These are phyloP conservation scores for Ptilorrhoa leucosticta DNA, from an alignment of 2,113 vertebrate genomes.

Conservation along the genomic window DNA sequence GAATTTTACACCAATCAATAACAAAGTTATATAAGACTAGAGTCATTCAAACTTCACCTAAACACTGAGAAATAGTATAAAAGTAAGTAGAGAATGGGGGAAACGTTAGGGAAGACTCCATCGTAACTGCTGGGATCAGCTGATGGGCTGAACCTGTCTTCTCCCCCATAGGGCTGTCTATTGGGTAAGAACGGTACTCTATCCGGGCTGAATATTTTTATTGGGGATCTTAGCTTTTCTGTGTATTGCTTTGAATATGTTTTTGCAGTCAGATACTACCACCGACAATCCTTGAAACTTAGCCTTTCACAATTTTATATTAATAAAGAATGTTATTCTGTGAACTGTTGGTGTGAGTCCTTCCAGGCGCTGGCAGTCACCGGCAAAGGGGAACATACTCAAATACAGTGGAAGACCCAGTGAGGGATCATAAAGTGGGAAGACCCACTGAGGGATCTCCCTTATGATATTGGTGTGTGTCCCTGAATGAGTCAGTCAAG, in stretches of 20 bases:
- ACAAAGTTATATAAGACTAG: background rate
- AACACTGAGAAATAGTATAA: background rate
- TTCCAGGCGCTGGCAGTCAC: rapidly evolving
- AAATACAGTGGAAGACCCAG: background rate
- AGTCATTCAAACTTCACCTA: background rate
- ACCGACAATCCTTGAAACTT: background rate
- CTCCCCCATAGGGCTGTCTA: rapidly evolving
- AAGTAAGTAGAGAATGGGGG: background rate
- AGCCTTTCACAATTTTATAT: background rate
- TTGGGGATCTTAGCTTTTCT: background rate
- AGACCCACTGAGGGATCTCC: background rate
- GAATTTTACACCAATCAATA: background rate
- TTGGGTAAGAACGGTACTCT: background rate
- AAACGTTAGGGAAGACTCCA: background rate
- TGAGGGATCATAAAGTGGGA: background rate
- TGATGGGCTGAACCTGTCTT: rapidly evolving
- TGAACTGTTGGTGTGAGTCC: background rate
- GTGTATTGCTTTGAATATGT: background rate
- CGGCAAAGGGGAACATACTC: background rate
- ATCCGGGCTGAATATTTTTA: background rate
- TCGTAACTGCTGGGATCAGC: background rate
- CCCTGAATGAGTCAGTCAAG: background rate
- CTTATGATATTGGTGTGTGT: background rate
- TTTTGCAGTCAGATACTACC: background rate
- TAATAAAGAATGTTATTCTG: background rate